A percentile compares a stretch with the other conserved stretches of the same genome.
These are phyloP conservation scores for Pedetes capensis DNA, from an alignment of 2,113 vertebrate species.

Conservation along the genomic window DNA sequence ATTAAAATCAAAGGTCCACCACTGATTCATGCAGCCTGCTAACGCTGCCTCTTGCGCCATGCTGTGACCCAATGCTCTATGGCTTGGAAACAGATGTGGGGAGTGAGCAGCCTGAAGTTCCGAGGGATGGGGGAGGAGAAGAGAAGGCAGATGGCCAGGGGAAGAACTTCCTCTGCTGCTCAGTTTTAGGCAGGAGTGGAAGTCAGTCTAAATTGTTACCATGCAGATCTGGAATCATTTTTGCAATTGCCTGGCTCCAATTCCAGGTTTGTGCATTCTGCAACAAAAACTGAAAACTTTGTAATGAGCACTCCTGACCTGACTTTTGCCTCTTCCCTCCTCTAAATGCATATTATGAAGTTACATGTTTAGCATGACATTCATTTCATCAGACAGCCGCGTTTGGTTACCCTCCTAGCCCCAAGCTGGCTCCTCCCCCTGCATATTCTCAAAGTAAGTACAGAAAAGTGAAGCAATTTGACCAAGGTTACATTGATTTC, in stretches of 20 bases:
- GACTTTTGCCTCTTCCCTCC: conserved; percentile 74
- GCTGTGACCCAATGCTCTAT: conserved; percentile 62
- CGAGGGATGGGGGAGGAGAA: conserved; percentile 32
- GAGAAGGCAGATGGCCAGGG: conserved; percentile 54
- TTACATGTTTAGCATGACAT: conserved; percentile 39
- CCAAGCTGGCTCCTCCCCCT: neutral
- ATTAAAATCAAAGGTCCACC: conserved; percentile 71
- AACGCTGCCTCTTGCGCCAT: conserved; percentile 62
- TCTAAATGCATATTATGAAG: conserved; percentile 61
- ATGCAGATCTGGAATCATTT: conserved; percentile 47
- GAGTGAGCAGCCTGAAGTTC: conserved; percentile 60
- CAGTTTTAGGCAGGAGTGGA: conserved; percentile 52
- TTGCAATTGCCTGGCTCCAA: conserved; percentile 52
- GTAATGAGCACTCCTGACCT: conserved; percentile 60
- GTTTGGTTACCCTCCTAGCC: neutral
- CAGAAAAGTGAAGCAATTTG: conserved; percentile 52
- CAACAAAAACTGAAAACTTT: conserved; percentile 68
- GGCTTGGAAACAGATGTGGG: conserved; percentile 73
- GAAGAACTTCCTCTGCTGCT: conserved; percentile 70
- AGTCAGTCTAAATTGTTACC: conserved; percentile 63
- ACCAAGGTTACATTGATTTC: conserved; percentile 47
- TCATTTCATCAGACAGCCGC: conserved; percentile 42
- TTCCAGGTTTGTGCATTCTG: conserved; percentile 47
- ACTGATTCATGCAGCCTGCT: conserved; percentile 61
- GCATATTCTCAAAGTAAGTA: conserved; percentile 58